phyloP scores from a whole-genome alignment of 2,888 invertebrate species.

The Lordiphosa fenestrarum region DNA sequence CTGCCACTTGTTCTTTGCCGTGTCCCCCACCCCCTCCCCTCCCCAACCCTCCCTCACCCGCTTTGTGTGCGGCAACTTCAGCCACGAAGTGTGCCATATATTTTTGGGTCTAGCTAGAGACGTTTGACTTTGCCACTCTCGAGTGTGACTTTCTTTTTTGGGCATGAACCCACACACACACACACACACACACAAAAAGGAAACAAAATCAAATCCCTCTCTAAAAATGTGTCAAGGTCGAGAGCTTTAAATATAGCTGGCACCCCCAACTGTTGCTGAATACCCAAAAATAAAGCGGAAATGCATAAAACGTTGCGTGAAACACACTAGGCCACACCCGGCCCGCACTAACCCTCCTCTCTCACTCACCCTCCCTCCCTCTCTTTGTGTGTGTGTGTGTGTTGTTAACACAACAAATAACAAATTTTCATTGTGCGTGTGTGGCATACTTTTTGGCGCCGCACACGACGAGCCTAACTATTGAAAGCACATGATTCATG shows the following conservation, averaged over 20 bases:
- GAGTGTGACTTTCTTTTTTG: conserved; percentile 39
- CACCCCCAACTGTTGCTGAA: conserved; percentile 56
- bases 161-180: conserved; percentile 7
- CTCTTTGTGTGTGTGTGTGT: conserved; percentile 12
- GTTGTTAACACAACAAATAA: conserved; percentile 69
- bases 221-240: conserved; percentile 63
- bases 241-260: conserved; percentile 49
- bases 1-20: conserved; percentile 13
- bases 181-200: neutral
- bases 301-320: conserved; percentile 43
- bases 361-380: conserved; percentile 8
- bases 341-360: neutral
- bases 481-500: conserved; percentile 65
- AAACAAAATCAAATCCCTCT: conserved; percentile 5
- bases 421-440: conserved; percentile 48
- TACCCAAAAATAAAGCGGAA: neutral
- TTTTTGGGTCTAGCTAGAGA: conserved; percentile 64
- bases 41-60: neutral
- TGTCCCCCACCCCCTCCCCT: conserved; percentile 1
- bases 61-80: conserved; percentile 57
- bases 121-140: conserved; percentile 41
- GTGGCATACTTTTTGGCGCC: conserved; percentile 64
- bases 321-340: conserved; percentile 11
- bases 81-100: conserved; percentile 67
- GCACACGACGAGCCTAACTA: conserved; percentile 53